A percentile compares a stretch with the other conserved stretches of the same genome.
phyloP scores from a whole-genome alignment of 2,797 vertebrate genomes.

The Xiphorhynchus erythropygius region DNA sequence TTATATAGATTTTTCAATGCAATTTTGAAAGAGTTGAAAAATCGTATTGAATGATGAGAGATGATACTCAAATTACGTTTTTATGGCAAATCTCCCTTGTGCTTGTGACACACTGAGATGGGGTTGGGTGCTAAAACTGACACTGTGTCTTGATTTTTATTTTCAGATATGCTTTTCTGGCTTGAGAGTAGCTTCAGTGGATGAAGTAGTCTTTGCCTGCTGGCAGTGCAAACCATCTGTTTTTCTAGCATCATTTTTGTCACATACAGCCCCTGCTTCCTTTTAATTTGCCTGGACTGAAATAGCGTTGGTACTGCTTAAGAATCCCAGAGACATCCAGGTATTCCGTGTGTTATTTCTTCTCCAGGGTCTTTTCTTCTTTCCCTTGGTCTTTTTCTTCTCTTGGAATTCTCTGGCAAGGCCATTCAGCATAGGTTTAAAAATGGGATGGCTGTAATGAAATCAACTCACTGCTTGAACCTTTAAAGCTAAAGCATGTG shows the following conservation, averaged over 20 bases:
- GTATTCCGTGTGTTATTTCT: not conserved
- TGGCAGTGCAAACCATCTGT: slow-evolving; percentile 2
- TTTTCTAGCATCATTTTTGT: slow-evolving; percentile 3
- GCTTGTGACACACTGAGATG: slow-evolving; percentile 31
- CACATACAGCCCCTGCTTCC: not conserved
- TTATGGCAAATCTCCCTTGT: slow-evolving; percentile 64
- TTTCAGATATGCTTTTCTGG: slow-evolving; percentile 35
- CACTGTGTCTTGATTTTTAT: not conserved
- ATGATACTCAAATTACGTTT: slow-evolving; percentile 81
- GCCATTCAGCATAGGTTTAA: not conserved
- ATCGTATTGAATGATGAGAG: slow-evolving; percentile 80
- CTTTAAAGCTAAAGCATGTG: not conserved
- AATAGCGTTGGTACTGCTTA: not conserved
- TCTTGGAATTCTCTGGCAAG: not conserved
- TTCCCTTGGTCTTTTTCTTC: not conserved
- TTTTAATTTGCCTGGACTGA: not conserved
- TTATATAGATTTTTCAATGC: slow-evolving; percentile 85
- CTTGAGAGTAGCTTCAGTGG: slow-evolving; percentile 22
- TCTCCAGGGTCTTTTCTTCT: not conserved
- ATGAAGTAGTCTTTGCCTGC: not conserved
- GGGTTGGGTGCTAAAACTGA: not conserved
- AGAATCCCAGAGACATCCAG: not conserved
- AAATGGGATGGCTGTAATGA: not conserved
- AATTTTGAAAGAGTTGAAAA: slow-evolving; percentile 84
- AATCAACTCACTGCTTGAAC: not conserved